Evolutionary conservation across 1,140 invertebrate genomes (phyloP).

Genomic region (Mylabris phalerata): DNA sequence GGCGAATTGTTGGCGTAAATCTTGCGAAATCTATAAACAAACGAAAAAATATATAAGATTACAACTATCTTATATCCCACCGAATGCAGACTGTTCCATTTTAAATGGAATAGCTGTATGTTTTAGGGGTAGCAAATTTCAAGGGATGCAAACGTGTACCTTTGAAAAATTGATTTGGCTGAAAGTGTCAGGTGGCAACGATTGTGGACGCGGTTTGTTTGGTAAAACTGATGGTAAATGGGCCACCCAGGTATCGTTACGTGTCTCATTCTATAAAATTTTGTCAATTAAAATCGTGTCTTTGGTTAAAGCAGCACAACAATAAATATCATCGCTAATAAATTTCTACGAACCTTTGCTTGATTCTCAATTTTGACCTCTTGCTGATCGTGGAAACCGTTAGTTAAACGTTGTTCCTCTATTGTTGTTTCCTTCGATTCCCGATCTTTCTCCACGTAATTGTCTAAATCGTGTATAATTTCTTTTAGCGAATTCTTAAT

Average conservation of each 20-base stretch:
- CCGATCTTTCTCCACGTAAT: slow-evolving; percentile 44
- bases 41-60: background rate
- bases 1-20: slow-evolving; percentile 13
- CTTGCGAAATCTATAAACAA: slow-evolving; percentile 21
- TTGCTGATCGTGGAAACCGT: background rate
- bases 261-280: background rate
- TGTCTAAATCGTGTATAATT: slow-evolving; percentile 55
- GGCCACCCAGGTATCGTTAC: slow-evolving; percentile 25
- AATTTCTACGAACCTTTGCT: background rate
- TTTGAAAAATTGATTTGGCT: slow-evolving; percentile 12
- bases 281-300: background rate
- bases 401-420: background rate
- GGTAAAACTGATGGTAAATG: slow-evolving; percentile 25
- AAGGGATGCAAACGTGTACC: slow-evolving; percentile 7
- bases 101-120: background rate
- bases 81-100: no score
- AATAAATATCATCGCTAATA: background rate
- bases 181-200: slow-evolving; percentile 21
- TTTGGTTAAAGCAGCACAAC: background rate
- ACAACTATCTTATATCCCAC: background rate
- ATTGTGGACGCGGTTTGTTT: slow-evolving; percentile 23
- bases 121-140: background rate
- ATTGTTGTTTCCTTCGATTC: slow-evolving; percentile 23
- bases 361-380: background rate
- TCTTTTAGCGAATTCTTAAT: slow-evolving; percentile 52